phyloP scores from a whole-genome alignment of 2,888 invertebrate species.

The Lutraria lutraria region DNA sequence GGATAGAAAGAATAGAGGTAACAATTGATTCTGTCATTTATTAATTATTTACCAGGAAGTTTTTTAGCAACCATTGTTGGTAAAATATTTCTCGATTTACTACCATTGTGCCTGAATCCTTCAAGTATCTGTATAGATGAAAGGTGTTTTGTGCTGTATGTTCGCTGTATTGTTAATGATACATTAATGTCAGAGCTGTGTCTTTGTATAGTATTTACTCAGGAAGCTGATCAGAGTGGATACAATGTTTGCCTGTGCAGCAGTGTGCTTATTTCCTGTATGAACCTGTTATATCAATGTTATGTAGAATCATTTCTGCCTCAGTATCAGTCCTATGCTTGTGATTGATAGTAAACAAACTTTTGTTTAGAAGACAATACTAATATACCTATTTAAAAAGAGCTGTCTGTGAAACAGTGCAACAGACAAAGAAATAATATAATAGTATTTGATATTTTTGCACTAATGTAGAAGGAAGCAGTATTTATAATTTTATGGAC shows the following conservation, averaged over 20 bases:
- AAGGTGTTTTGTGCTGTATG: conserved; percentile 25
- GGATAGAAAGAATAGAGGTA: too few relatives aligned
- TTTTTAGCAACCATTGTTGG: too few relatives aligned
- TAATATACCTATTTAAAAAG: too few relatives aligned
- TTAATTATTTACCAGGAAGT: too few relatives aligned
- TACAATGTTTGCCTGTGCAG: conserved; percentile 30
- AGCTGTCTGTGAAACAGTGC: too few relatives aligned
- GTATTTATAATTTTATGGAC: too few relatives aligned
- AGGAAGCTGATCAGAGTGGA: conserved; percentile 33
- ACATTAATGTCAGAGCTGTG: conserved; percentile 32
- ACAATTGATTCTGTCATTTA: too few relatives aligned
- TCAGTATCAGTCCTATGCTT: conserved; percentile 55
- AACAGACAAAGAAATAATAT: too few relatives aligned
- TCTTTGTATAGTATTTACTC: conserved; percentile 38
- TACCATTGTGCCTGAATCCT: conserved; percentile 19
- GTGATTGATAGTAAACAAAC: too few relatives aligned
- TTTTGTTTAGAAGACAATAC: too few relatives aligned
- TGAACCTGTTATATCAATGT: conserved; percentile 27
- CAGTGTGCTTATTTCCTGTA: conserved; percentile 32
- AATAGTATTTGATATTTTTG: too few relatives aligned
- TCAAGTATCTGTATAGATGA: conserved; percentile 30
- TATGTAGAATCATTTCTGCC: conserved; percentile 47
- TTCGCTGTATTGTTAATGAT: conserved; percentile 28
- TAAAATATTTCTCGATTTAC: conserved; percentile 48
- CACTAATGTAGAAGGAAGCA: too few relatives aligned